Base-by-base conservation (phyloP, 2,113 vertebrate genomes). In the Nothocercus julius region DNA sequence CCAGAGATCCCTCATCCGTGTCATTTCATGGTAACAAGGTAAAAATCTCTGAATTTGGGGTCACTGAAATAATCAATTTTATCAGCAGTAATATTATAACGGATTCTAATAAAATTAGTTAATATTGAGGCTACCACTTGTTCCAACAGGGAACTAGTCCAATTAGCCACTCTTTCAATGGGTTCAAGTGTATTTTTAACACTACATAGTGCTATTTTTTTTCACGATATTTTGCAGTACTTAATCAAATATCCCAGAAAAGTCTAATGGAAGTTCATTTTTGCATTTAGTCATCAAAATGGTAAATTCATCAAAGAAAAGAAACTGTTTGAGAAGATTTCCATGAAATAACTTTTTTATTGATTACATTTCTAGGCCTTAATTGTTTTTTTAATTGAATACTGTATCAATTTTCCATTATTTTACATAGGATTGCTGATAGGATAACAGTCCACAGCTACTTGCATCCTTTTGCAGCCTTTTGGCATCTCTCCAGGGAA, bases 311-410 rank as follows among this genome's bases (percentile, higher is more conserved):
- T 44, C 44, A 64, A 32, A 81, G 56, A 81, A 96, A 94, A 92
- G 0, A 89, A 66, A 73, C 58, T 83, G 8, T 80, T 67, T 53
- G 4, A 84, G 28, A 59, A 81, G 56, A 75, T 38, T 51, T 79
- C 17, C 53, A 73, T 82, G 88, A 86, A 90, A 90, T 64, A 88
- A 64, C 22, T 56, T 68, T 30, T 2, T 3, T 70, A 67, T 86
- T 83, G 38, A 82, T 76, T 76, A 62, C 22, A 87, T 75, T 90
- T 20, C 38, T 42, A 64, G 4, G 14, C 5, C n/a, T 64, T 87
- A 86, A 78, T 36, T 96, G 36, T 32, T 83, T 91, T 85, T 85
- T 78, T 86, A 90, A 78, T 89, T 92, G 38, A 90, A 75, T 64
- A 64, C 22, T 75, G 8, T 36, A 89, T 94, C 32, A 44, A 17